Conservation (phyloP, 1,140 invertebrate genomes). For the Aphidius ervi region DNA sequence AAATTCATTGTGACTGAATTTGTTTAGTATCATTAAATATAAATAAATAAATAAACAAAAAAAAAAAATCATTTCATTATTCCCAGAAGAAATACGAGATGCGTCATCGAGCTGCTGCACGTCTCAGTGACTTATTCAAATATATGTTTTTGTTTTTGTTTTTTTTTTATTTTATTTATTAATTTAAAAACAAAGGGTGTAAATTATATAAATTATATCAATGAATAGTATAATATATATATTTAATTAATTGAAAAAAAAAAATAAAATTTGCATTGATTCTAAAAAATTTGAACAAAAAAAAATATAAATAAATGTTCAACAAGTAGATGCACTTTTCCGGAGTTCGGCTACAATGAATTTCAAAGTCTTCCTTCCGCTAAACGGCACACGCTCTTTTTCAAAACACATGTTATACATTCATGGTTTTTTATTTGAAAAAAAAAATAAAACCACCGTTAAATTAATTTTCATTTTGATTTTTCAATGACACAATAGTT, state of each 20-base stretch:
- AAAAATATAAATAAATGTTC: too few relatives aligned
- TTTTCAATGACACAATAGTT: not conserved
- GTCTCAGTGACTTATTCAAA: too few relatives aligned
- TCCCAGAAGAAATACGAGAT: constrained; percentile 36
- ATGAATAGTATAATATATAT: too few relatives aligned
- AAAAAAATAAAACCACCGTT: not conserved
- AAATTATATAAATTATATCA: too few relatives aligned
- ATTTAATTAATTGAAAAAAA: too few relatives aligned
- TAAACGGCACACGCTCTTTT: constrained; percentile 12
- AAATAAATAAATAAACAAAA: not conserved
- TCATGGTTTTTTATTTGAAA: not conserved
- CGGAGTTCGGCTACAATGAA: constrained; percentile 12
- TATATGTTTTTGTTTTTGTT: too few relatives aligned
- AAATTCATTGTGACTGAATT: too few relatives aligned
- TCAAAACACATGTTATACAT: not conserved
- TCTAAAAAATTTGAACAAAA: too few relatives aligned
- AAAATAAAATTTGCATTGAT: too few relatives aligned
- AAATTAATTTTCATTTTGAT: not conserved
- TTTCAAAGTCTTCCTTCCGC: constrained; percentile 11
- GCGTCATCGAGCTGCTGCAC: constrained; percentile 13
- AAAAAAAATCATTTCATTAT: constrained; percentile 12
- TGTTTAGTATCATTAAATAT: too few relatives aligned
- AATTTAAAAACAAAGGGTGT: too few relatives aligned
- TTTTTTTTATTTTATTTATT: too few relatives aligned
- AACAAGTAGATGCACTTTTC: constrained; percentile 18